These are phyloP conservation scores for Chelonus insularis DNA, from an alignment of 1,140 invertebrate species.

Conservation along the genomic window DNA sequence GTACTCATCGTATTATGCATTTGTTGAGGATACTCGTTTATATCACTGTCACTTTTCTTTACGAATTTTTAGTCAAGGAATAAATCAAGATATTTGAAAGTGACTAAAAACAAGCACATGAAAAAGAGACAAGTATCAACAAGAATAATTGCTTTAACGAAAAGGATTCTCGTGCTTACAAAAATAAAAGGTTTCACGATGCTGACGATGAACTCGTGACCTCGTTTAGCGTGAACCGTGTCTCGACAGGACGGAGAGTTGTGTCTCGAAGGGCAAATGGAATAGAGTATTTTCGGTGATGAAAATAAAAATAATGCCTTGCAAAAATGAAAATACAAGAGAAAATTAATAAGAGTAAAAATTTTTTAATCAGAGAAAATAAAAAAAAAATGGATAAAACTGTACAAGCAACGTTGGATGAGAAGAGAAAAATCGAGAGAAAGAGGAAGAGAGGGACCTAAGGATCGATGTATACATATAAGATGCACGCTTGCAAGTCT, in stretches of 20 bases:
- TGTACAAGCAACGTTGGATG: not conserved
- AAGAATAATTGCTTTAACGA: constrained; percentile 1
- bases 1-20: not conserved
- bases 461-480: constrained; percentile 15
- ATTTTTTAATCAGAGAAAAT: not conserved
- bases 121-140: not conserved
- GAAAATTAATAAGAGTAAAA: not conserved
- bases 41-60: not conserved
- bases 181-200: constrained; percentile 1
- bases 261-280: not conserved
- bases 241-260: not conserved
- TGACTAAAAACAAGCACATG: not conserved
- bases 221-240: constrained; percentile 4
- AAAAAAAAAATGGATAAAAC: not conserved
- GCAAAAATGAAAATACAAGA: not conserved
- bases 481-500: constrained; percentile 8
- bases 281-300: constrained; percentile 9
- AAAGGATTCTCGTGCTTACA: not conserved
- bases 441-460: not conserved
- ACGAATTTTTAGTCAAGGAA: not conserved
- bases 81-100: not conserved
- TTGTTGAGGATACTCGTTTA: not conserved
- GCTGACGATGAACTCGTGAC: not conserved
- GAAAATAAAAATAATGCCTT: not conserved
- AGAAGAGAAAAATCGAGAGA: not conserved